These are phyloP conservation scores for Polyommatus icarus DNA, from an alignment of 2,888 invertebrate genomes.

Conservation along the genomic window DNA sequence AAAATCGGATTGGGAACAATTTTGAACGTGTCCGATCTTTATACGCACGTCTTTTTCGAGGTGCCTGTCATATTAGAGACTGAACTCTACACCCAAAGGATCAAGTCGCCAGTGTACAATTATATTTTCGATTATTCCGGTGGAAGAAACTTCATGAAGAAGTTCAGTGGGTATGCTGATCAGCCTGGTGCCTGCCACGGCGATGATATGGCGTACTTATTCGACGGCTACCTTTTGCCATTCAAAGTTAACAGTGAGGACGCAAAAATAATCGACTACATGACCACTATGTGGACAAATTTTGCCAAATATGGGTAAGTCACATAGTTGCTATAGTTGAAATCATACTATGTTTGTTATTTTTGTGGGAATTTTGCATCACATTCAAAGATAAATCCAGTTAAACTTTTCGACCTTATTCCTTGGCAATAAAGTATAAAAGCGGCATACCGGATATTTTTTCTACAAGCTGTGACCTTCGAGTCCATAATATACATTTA, in stretches of 20 bases:
- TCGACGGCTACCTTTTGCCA: slow-evolving; percentile 56
- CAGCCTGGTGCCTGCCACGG: slow-evolving; percentile 61
- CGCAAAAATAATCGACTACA: slow-evolving; percentile 53
- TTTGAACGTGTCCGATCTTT: slow-evolving; percentile 59
- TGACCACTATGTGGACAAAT: slow-evolving; percentile 68
- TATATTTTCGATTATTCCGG: slow-evolving; percentile 66
- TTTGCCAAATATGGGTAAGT: slow-evolving; percentile 69
- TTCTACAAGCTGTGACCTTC: no score
- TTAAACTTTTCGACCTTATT: no score
- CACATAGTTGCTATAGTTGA: neutral
- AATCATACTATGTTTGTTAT: no score
- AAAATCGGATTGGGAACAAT: slow-evolving; percentile 60
- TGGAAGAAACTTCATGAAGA: slow-evolving; percentile 60
- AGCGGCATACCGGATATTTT: no score
- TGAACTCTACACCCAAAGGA: slow-evolving; percentile 47
- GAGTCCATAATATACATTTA: no score
- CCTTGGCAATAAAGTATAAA: no score
- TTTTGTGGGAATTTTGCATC: no score
- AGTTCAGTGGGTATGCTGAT: slow-evolving; percentile 49
- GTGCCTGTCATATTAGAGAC: slow-evolving; percentile 62
- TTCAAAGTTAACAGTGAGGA: slow-evolving; percentile 55
- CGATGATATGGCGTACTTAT: slow-evolving; percentile 70
- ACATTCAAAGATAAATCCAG: no score
- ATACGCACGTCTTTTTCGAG: slow-evolving; percentile 69
- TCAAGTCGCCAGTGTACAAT: slow-evolving; percentile 56